Evolutionary conservation across 1,140 invertebrate genomes (phyloP), one percentile per base, ranked within the genome.

Genomic region (Zophobas atratus): DNA sequence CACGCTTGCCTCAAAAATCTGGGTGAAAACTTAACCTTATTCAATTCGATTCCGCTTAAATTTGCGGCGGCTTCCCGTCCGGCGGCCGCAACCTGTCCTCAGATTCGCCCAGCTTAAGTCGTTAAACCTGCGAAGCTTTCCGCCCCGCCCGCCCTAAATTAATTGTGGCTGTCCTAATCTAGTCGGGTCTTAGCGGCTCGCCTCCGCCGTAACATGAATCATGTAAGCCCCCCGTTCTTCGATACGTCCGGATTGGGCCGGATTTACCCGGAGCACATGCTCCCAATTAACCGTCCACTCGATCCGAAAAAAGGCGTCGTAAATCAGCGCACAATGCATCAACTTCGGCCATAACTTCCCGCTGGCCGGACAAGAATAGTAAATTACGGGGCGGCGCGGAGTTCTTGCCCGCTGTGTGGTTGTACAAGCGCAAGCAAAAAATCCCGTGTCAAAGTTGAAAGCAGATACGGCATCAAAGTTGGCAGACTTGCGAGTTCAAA

Each of bases 151-250:
- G 20, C 20, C 20, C 20, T 20, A 20, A 20, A 20, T 20, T 20
- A 20, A 20, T 20, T 67, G 39, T 6, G 60, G 60, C 60, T 67
- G 41, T 41, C 6, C 60, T 67, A 6, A 43, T 67, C 41, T 43
- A 67, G 20, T 20, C 20, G 20, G 20, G 20, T 20, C 20, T 20
- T 20, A 20, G 20, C 20, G 20, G 20, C 20, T 20, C 20, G 20
- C 20, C 20, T 20, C 20, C 20, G 20, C 60, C 60, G n/a, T 46
- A 43, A 67, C 60, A 67, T 67, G 60, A 41, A 67, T 67, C 60
- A 67, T 43, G 60, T 32, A 67, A n/a, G 36, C 8, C 43, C 56
- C 56, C 36, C 39, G 35, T 36, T 33, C 60, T 67, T 67, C 60
- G 33, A 67, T 67, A 67, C 60, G 39, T 67, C 39, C 39, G 49